Evolutionary conservation across 2,797 vertebrate genomes (phyloP).

Genomic region (Dallia pectoralis): DNA sequence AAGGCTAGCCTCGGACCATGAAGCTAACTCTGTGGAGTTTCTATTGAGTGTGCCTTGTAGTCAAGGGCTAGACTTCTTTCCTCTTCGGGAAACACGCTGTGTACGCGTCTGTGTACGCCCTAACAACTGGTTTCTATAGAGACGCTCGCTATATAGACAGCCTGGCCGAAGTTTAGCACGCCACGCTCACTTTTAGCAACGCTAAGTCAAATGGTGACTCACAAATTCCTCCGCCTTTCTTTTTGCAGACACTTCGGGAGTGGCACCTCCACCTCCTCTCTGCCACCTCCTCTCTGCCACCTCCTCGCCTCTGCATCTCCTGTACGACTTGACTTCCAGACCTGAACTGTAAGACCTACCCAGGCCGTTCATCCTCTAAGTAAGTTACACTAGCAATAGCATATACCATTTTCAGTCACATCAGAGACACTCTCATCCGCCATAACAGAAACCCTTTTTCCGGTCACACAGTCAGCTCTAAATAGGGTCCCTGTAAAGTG

Average conservation of each 20-base stretch:
- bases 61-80: not conserved
- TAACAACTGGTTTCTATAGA: not conserved
- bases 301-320: not conserved
- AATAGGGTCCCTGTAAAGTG: not conserved
- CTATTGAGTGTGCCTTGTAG: not conserved
- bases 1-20: not conserved
- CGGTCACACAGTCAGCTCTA: not conserved
- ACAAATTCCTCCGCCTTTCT: constrained; percentile 71
- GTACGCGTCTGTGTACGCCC: not conserved
- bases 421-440: no score
- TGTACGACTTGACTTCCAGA: not conserved
- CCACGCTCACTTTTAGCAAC: constrained; percentile 72
- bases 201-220: constrained; percentile 81
- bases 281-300: constrained; percentile 5
- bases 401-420: no score
- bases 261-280: constrained; percentile 24
- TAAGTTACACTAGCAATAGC: not conserved
- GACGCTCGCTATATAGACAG: constrained; percentile 12
- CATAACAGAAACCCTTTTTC: not conserved
- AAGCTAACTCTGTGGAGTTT: not conserved
- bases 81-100: not conserved
- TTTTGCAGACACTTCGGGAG: constrained; percentile 36
- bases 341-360: no score
- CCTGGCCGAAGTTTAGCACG: constrained; percentile 64
- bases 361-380: not conserved